These are phyloP conservation scores for Drosophila burlai DNA, from an alignment of 1,140 invertebrate genomes.

Conservation along the genomic window DNA sequence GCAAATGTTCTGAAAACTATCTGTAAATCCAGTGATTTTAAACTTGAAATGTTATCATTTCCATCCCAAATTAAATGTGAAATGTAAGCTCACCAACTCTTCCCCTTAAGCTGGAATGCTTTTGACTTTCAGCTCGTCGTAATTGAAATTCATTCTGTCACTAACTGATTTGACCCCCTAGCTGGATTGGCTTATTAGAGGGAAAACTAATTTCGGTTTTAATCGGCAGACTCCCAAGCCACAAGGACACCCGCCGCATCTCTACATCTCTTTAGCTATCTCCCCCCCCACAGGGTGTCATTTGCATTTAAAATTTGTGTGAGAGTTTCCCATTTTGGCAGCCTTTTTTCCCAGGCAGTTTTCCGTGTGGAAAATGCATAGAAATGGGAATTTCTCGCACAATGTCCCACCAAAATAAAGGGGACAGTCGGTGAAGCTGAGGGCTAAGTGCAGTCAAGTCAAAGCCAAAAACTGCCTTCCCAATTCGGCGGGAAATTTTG, in stretches of 20 bases:
- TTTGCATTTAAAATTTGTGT: constrained; percentile 76
- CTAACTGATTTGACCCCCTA: constrained; percentile 46
- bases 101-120: not conserved
- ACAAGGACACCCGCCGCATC: constrained; percentile 30
- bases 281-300: constrained; percentile 45
- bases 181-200: constrained; percentile 66
- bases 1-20: not conserved
- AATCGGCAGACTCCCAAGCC: constrained; percentile 56
- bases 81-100: not conserved
- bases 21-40: not conserved
- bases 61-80: not conserved
- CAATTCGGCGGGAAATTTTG: constrained; percentile 64
- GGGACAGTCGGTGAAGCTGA: constrained; percentile 10
- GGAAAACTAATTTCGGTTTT: constrained; percentile 70
- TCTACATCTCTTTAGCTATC: not conserved
- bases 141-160: constrained; percentile 39
- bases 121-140: not conserved
- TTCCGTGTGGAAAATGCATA: constrained; percentile 55
- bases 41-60: not conserved
- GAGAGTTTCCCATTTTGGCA: constrained; percentile 19
- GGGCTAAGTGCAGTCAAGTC: constrained; percentile 54
- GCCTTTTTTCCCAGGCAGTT: constrained; percentile 23
- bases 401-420: constrained; percentile 43
- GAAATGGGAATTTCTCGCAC: constrained; percentile 63
- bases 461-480: constrained; percentile 49